phyloP scores from a whole-genome alignment of 37 sponge, comb jelly and placozoan species.

The Axinella damicornis region DNA sequence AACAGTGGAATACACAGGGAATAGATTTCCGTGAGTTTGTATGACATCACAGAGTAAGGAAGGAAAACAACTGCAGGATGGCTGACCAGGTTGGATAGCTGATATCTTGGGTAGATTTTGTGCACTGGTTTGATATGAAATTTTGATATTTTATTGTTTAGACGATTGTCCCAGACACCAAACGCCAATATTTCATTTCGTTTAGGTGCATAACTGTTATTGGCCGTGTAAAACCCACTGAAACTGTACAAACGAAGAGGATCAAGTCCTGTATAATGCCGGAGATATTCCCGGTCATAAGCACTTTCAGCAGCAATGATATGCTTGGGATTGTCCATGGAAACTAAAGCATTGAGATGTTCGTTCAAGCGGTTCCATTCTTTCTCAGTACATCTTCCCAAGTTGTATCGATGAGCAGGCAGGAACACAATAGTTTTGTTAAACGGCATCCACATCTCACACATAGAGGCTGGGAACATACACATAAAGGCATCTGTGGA shows the following conservation, averaged over 20 bases:
- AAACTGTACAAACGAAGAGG: conserved; percentile 36
- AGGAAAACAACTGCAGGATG: conserved; percentile 55
- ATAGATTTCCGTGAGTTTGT: conserved; percentile 40
- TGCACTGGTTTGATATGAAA: not conserved
- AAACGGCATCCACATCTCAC: conserved; percentile 70
- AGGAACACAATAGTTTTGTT: conserved; percentile 40
- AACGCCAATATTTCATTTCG: conserved; percentile 19
- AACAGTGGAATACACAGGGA: conserved; percentile 43
- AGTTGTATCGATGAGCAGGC: conserved; percentile 62
- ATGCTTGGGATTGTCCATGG: conserved; percentile 12
- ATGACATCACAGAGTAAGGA: conserved; percentile 45
- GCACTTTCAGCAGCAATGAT: conserved; percentile 28
- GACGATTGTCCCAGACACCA: not conserved
- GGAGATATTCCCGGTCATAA: conserved; percentile 60
- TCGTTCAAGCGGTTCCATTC: conserved; percentile 44
- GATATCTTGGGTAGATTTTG: conserved; percentile 4
- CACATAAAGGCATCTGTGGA: conserved; percentile 50
- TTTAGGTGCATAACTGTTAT: conserved; percentile 19
- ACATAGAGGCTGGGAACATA: conserved; percentile 35
- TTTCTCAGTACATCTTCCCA: conserved; percentile 31
- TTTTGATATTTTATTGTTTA: not conserved
- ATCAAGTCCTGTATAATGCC: conserved; percentile 53
- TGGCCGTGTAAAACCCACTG: conserved; percentile 18
- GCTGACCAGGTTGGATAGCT: conserved; percentile 24
- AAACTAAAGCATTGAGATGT: conserved; percentile 38